Evolutionary conservation across 2,888 invertebrate genomes (phyloP), one percentile per base, ranked within the genome.

Genomic region (Ceramica pisi): DNA sequence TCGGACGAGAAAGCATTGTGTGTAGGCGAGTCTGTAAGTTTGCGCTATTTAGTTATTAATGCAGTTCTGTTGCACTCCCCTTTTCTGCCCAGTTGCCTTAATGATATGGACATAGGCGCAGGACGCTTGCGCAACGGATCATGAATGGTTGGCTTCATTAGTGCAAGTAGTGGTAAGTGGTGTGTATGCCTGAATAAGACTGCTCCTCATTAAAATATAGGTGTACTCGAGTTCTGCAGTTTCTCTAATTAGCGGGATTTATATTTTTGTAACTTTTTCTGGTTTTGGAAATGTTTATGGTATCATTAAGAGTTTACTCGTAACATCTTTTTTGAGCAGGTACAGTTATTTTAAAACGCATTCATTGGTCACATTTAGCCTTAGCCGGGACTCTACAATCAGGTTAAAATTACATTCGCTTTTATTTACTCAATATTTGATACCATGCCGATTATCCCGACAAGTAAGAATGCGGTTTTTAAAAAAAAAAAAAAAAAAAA

Each of bases 11-110:
- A 68, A 74, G 77, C 69, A 81, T 75, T 78, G 79, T 14, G 41
- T 81, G 75, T 78, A 53, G 71, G 60, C 8, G 7, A 35, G 35
- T 38, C 21, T 66, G 73, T 65, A 74, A 86, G 82, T 84, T 86
- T 66, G 69, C 76, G 80, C 71, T 75, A 66, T 78, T 75, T 72
- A 77, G 77, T 75, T 73, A 71, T 72, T 81, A 77, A 77, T 75
- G 72, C 74, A 73, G 38, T 70, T 66, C 67, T 84, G 69, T 83
- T 75, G 65, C 67, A 60, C 67, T 72, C 48, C 31, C 53, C 78
- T 71, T 80, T 84, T 81, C 61, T 78, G 38, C 48, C 31, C 38
- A 44, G 44, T 63, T 59, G 50, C 23, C 23, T 67, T 80, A 78
- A 80, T 74, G 81, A 73, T 67, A 81, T 66, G 78, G 67, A 69